These are phyloP conservation scores for Taphrorychus bicolor DNA, from an alignment of 2,888 invertebrate species.

Conservation along the genomic window DNA sequence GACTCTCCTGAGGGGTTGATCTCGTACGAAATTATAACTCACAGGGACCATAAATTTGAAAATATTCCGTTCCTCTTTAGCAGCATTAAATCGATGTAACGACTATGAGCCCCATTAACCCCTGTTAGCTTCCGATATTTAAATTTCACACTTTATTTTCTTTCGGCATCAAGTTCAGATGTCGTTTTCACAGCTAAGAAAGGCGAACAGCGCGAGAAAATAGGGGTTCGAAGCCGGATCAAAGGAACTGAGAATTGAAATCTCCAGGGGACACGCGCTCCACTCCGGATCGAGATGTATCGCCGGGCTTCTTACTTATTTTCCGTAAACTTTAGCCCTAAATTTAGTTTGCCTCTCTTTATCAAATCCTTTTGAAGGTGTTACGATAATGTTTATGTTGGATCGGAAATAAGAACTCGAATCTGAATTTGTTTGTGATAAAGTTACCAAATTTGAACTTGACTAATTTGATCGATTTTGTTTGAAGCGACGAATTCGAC, in stretches of 20 bases:
- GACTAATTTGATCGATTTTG: too few relatives aligned
- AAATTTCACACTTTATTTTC: conserved; percentile 40
- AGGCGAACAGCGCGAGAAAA: conserved; percentile 50
- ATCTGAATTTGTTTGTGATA: background rate
- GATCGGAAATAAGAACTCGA: conserved; percentile 29
- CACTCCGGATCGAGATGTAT: conserved; percentile 13
- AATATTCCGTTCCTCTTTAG: conserved; percentile 29
- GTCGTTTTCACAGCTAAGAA: conserved; percentile 50
- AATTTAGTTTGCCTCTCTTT: conserved; percentile 34
- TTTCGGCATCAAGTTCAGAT: conserved; percentile 57
- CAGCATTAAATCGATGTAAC: conserved; percentile 9
- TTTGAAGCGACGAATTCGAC: too few relatives aligned
- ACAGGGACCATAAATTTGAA: background rate
- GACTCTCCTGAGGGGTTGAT: background rate
- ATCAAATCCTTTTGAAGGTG: conserved; percentile 32
- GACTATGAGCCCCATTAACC: conserved; percentile 11
- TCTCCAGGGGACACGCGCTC: conserved; percentile 53
- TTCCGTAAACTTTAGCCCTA: conserved; percentile 23
- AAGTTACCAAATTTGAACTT: too few relatives aligned
- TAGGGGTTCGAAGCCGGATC: conserved; percentile 54
- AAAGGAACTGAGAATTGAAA: conserved; percentile 58
- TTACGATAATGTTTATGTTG: conserved; percentile 23
- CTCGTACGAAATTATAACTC: background rate
- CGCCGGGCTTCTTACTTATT: conserved; percentile 31
- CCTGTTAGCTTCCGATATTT: conserved; percentile 29